These are phyloP conservation scores for Falcunculus frontatus DNA, from an alignment of 2,113 vertebrate species.

Conservation along the genomic window DNA sequence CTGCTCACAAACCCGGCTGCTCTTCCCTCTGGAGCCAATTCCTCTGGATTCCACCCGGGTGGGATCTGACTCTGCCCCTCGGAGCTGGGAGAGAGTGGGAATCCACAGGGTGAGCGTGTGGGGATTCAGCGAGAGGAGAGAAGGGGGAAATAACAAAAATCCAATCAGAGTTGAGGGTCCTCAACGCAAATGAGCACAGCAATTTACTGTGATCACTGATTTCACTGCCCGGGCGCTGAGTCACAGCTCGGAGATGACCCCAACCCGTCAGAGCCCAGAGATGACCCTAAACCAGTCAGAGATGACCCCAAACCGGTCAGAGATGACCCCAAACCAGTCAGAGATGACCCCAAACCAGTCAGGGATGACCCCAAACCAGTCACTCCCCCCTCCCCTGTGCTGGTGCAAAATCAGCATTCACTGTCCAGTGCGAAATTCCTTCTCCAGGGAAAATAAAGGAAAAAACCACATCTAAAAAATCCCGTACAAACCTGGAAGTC, in stretches of 20 bases:
- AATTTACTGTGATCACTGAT: not conserved
- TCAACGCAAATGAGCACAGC: not conserved
- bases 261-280: not conserved
- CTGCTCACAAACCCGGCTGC: not conserved
- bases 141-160: not conserved
- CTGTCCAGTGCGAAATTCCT: not conserved
- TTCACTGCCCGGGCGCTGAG: not conserved
- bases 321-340: too few relatives aligned
- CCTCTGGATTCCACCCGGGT: not conserved
- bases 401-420: not conserved
- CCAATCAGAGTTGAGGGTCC: not conserved
- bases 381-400: not conserved
- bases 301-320: too few relatives aligned
- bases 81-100: fast-evolving
- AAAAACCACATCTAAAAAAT: too few relatives aligned
- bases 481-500: not conserved
- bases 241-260: not conserved
- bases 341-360: too few relatives aligned
- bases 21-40: not conserved
- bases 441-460: not conserved
- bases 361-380: not conserved
- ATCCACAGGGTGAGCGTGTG: not conserved
- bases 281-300: too few relatives aligned
- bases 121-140: not conserved
- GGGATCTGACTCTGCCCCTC: not conserved